phyloP scores from a whole-genome alignment of 2,113 vertebrate genomes.

The Proteles cristata region DNA sequence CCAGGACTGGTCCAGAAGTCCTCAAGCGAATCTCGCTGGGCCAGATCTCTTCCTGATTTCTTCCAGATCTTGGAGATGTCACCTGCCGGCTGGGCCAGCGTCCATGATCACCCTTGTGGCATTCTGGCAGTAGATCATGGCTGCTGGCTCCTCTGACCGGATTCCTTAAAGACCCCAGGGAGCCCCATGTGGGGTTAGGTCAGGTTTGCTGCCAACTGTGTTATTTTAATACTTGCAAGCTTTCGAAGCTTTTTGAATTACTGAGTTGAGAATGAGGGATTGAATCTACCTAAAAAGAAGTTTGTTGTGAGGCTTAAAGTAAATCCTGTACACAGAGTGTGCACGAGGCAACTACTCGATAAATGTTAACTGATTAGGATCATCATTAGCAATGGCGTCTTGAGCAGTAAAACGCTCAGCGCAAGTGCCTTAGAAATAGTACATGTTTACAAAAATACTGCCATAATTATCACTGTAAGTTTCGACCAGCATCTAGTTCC shows the following conservation, averaged over 20 bases:
- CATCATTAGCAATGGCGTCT: background rate
- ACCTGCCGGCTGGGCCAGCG: accelerated
- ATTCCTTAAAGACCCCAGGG: background rate
- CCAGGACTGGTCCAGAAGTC: background rate
- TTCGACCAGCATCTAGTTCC: background rate
- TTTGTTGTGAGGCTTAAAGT: background rate
- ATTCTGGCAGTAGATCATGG: accelerated
- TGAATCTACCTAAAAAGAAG: background rate
- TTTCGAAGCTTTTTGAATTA: background rate
- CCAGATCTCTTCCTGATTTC: no score
- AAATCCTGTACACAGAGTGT: background rate
- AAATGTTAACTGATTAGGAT: background rate
- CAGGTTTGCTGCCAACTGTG: background rate
- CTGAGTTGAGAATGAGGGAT: background rate
- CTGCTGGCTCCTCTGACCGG: accelerated
- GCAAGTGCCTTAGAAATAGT: background rate
- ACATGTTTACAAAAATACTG: background rate
- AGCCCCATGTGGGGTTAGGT: accelerated
- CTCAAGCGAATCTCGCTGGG: background rate
- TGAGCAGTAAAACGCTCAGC: background rate
- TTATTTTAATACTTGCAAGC: background rate
- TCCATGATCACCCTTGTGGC: no score
- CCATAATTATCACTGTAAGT: background rate
- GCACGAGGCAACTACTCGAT: background rate
- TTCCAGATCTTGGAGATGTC: background rate